These are phyloP conservation scores for Didymodactylos carnosus DNA, from an alignment of 2,888 invertebrate genomes.

Conservation along the genomic window DNA sequence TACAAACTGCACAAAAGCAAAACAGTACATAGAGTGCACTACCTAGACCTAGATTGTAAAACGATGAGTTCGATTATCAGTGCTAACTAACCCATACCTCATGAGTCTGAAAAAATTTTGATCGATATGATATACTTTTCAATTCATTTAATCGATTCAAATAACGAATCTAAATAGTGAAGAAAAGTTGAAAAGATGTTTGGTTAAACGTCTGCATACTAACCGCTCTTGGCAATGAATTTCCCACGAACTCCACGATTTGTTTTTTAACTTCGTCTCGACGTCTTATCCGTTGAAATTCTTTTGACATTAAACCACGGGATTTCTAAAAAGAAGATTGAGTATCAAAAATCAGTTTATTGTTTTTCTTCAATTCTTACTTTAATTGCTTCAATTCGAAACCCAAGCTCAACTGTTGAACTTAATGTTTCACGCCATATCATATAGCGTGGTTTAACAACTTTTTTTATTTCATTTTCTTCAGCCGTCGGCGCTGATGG, in stretches of 20 bases:
- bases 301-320: slow-evolving; percentile 7
- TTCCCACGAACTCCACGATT: background rate
- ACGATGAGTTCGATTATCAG: too few relatives aligned
- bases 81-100: slow-evolving; percentile 4
- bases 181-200: background rate
- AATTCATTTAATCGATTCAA: slow-evolving; percentile 3
- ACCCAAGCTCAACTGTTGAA: slow-evolving; percentile 73
- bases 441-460: slow-evolving; percentile 91
- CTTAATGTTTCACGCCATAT: slow-evolving; percentile 58
- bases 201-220: background rate
- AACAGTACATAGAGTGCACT: too few relatives aligned
- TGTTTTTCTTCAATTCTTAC: slow-evolving; percentile 24
- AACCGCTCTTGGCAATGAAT: background rate
- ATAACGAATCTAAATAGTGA: background rate
- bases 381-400: slow-evolving; percentile 84
- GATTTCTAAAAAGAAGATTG: background rate
- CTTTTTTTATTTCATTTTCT: slow-evolving; percentile 58
- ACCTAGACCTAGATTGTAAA: too few relatives aligned
- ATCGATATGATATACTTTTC: background rate
- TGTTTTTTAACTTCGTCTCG: slow-evolving; percentile 2
- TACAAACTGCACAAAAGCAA: too few relatives aligned
- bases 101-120: slow-evolving; percentile 14
- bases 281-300: slow-evolving; percentile 5
- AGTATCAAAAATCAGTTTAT: background rate
- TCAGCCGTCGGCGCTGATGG: slow-evolving; percentile 61